Evolutionary conservation across 2,888 invertebrate species (phyloP).

Genomic region (Clanis bilineata): DNA sequence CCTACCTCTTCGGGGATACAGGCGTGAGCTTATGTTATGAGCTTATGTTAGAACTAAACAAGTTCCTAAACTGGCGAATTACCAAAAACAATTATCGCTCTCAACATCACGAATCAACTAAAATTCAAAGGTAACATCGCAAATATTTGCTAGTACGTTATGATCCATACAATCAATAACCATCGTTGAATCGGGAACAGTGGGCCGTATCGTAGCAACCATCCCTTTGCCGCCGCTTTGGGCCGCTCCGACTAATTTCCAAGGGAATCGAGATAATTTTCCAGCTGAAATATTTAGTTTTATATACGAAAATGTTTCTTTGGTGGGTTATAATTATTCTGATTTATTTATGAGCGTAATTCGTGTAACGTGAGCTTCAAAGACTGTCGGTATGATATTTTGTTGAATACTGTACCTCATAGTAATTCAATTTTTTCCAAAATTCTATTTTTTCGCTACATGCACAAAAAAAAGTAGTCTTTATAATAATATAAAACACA

Average conservation of each 20-base stretch:
- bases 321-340: not conserved
- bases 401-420: too few species aligned
- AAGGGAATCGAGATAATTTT: slow-evolving; percentile 36
- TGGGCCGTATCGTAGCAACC: slow-evolving; percentile 65
- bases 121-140: not conserved
- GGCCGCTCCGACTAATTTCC: slow-evolving; percentile 47
- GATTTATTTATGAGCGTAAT: not conserved
- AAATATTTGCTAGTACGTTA: slow-evolving; percentile 44
- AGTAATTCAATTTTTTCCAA: too few species aligned
- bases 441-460: too few species aligned
- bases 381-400: not conserved
- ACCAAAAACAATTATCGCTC: not conserved
- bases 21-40: too few species aligned
- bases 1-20: too few species aligned
- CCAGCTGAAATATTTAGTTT: slow-evolving; percentile 18
- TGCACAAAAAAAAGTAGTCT: too few species aligned
- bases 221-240: slow-evolving; percentile 56
- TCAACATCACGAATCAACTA: not conserved
- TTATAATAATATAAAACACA: too few species aligned
- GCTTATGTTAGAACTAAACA: too few species aligned
- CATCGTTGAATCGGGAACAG: slow-evolving; percentile 60
- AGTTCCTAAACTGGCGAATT: too few species aligned
- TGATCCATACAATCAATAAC: slow-evolving; percentile 67
- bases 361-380: not conserved
- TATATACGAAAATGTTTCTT: slow-evolving; percentile 7